phyloP scores from a whole-genome alignment of 2,113 vertebrate species.

The Hydrolagus affinis region DNA sequence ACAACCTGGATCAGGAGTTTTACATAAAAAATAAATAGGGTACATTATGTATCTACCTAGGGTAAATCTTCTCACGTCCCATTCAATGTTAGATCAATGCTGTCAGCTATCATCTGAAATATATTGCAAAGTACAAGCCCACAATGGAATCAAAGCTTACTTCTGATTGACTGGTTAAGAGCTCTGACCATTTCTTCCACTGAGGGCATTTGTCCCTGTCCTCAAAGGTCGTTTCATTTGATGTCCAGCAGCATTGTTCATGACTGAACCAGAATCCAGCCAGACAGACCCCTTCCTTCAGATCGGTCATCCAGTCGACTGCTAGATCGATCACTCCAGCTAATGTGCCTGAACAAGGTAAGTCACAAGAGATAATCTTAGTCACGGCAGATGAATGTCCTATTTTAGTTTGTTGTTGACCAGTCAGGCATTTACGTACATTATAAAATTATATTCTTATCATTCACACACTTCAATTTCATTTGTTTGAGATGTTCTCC shows the following conservation, averaged over 20 bases:
- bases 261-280: constrained; percentile 94
- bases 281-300: constrained; percentile 92
- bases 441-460: no score
- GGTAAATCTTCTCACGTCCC: background rate
- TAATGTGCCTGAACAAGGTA: constrained; percentile 65
- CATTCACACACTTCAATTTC: no score
- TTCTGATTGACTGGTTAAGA: constrained; percentile 78
- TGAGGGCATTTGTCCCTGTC: constrained; percentile 91
- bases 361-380: constrained; percentile 26
- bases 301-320: constrained; percentile 96
- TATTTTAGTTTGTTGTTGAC: background rate
- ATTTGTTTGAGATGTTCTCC: no score
- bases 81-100: background rate
- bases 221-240: constrained; percentile 88
- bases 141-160: constrained; percentile 46
- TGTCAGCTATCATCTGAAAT: background rate
- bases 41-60: background rate
- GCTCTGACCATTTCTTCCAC: constrained; percentile 96
- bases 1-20: no score
- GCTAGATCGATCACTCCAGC: constrained; percentile 93
- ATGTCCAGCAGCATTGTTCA: constrained; percentile 97
- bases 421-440: background rate
- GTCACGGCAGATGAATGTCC: background rate
- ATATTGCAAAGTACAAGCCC: background rate
- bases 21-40: no score